These are phyloP conservation scores for Loxodonta africana DNA, from an alignment of 2,113 vertebrate genomes.

Conservation along the genomic window DNA sequence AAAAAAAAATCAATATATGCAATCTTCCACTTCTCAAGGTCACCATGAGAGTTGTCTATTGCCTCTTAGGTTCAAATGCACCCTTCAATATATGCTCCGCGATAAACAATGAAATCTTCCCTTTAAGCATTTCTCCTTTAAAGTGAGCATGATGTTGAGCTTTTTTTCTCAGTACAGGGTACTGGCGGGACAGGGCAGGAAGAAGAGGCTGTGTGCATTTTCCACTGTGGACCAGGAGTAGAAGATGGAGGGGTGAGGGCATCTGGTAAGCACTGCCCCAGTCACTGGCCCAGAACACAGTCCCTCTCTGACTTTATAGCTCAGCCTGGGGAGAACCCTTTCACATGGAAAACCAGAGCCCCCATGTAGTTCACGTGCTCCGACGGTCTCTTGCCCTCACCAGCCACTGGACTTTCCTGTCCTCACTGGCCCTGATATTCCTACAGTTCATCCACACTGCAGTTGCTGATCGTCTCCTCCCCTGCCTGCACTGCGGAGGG, in stretches of 20 bases:
- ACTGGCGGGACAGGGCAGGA: background rate
- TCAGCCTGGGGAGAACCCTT: background rate
- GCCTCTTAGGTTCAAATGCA: background rate
- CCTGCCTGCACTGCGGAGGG: background rate
- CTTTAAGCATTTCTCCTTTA: background rate
- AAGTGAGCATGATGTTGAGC: background rate
- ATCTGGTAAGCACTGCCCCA: rapidly evolving
- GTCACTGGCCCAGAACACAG: background rate
- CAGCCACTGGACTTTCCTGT: background rate
- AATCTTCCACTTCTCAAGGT: background rate
- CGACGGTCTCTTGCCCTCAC: background rate
- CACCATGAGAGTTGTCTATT: background rate
- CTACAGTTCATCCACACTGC: rapidly evolving
- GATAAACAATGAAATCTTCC: background rate
- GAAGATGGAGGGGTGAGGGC: rapidly evolving
- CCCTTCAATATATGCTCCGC: background rate
- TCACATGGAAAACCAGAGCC: background rate
- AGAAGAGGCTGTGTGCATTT: background rate
- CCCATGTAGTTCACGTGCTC: background rate
- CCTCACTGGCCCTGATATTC: background rate
- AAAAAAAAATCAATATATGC: background rate
- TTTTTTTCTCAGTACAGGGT: background rate
- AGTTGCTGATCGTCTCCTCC: background rate
- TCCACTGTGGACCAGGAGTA: background rate
- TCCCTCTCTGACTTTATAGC: background rate